Percentiles rank a stretch among this genome's conserved stretches.
phyloP scores from a whole-genome alignment of 2,113 vertebrate species.

The Picathartes gymnocephalus region DNA sequence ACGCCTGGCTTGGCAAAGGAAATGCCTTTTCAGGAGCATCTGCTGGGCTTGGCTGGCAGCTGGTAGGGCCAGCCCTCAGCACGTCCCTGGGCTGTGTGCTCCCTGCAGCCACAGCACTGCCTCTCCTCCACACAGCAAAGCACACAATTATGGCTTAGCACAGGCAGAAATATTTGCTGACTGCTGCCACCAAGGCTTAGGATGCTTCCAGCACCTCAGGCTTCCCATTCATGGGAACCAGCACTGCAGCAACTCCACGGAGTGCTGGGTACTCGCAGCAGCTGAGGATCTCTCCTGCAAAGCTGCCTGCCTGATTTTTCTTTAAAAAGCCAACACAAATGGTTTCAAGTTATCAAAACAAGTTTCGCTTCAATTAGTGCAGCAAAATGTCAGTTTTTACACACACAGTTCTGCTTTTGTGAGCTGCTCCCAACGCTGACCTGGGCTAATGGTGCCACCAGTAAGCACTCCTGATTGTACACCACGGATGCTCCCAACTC shows the following conservation, averaged over 20 bases:
- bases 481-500: accelerated
- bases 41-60: background rate
- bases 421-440: background rate
- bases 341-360: background rate
- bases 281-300: background rate
- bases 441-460: background rate
- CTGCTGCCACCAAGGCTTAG: background rate
- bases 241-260: background rate
- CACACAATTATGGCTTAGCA: background rate
- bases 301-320: background rate
- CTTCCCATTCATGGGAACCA: background rate
- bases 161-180: background rate
- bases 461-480: background rate
- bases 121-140: background rate
- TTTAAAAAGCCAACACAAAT: background rate
- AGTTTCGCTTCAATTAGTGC: background rate
- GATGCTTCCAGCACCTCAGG: background rate
- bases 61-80: background rate
- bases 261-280: background rate
- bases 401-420: background rate
- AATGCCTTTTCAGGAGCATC: background rate
- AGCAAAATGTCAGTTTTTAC: background rate
- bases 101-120: background rate
- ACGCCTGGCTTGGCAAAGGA: background rate
- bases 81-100: background rate